phyloP scores from a whole-genome alignment of 2,888 invertebrate genomes.

The Microctonus hyperodae region DNA sequence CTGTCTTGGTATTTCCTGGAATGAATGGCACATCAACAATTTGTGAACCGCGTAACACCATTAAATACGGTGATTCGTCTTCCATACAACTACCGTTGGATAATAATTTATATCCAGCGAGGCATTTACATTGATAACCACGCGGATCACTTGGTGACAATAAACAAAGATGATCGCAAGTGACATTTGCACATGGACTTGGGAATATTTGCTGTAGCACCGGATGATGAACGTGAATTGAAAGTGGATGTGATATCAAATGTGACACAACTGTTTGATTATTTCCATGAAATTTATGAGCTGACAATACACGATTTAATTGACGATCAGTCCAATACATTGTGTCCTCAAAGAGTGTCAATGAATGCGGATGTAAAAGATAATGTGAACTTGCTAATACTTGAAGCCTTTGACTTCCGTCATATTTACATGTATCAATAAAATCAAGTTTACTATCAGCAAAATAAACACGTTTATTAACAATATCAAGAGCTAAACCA shows the following conservation, averaged over 20 bases:
- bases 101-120: slow-evolving; percentile 79
- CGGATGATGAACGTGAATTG: slow-evolving; percentile 95
- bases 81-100: slow-evolving; percentile 77
- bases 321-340: slow-evolving; percentile 97
- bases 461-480: slow-evolving; percentile 93
- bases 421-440: slow-evolving; percentile 97
- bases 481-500: slow-evolving; percentile 93
- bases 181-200: slow-evolving; percentile 78
- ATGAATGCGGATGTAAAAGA: slow-evolving; percentile 91
- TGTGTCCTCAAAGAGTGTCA: slow-evolving; percentile 94
- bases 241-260: slow-evolving; percentile 92
- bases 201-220: slow-evolving; percentile 84
- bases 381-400: slow-evolving; percentile 90
- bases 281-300: slow-evolving; percentile 89
- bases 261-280: slow-evolving; percentile 95
- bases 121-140: slow-evolving; percentile 90
- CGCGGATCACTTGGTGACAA: slow-evolving; percentile 76
- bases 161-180: slow-evolving; percentile 91
- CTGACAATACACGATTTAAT: slow-evolving; percentile 86
- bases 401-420: slow-evolving; percentile 89
- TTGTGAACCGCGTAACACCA: slow-evolving; percentile 83
- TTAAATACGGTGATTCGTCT: slow-evolving; percentile 87
- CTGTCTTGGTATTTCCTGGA: slow-evolving; percentile 77
- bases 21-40: slow-evolving; percentile 84
- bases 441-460: slow-evolving; percentile 97